These are phyloP conservation scores for Callithrix jacchus DNA, from an alignment of 2,113 vertebrate species.

Conservation along the genomic window DNA sequence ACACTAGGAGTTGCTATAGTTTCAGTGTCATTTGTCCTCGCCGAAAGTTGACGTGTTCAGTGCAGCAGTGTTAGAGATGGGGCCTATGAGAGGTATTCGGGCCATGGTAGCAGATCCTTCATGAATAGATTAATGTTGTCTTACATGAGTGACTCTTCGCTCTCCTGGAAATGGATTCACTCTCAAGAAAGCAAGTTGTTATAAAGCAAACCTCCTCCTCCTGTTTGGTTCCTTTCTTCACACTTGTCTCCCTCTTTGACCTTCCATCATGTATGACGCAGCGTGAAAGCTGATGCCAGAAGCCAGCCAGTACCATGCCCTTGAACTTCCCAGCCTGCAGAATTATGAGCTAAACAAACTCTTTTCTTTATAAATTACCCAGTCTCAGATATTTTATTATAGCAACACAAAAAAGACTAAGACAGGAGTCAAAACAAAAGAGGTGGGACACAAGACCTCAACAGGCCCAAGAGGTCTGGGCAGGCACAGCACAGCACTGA, in stretches of 20 bases:
- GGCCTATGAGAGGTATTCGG: background rate
- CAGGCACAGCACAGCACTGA: background rate
- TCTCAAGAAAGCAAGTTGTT: background rate
- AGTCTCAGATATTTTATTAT: background rate
- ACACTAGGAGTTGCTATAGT: background rate
- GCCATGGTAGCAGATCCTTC: background rate
- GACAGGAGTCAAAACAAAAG: background rate
- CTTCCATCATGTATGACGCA: background rate
- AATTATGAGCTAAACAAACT: background rate
- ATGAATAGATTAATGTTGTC: background rate
- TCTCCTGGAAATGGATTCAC: background rate
- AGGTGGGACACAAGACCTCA: background rate
- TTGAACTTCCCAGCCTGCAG: background rate
- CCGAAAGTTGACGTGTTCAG: background rate
- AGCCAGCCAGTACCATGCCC: background rate
- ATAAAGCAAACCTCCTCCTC: background rate
- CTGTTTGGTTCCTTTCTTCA: background rate
- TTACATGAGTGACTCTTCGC: background rate
- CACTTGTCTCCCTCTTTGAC: background rate
- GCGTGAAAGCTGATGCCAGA: background rate
- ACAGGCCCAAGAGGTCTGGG: background rate
- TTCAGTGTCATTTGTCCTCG: background rate
- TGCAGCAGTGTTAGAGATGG: background rate
- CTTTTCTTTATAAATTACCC: background rate
- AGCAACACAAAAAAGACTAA: background rate